phyloP scores from a whole-genome alignment of 2,113 vertebrate genomes.

The Aptenodytes forsteri region DNA sequence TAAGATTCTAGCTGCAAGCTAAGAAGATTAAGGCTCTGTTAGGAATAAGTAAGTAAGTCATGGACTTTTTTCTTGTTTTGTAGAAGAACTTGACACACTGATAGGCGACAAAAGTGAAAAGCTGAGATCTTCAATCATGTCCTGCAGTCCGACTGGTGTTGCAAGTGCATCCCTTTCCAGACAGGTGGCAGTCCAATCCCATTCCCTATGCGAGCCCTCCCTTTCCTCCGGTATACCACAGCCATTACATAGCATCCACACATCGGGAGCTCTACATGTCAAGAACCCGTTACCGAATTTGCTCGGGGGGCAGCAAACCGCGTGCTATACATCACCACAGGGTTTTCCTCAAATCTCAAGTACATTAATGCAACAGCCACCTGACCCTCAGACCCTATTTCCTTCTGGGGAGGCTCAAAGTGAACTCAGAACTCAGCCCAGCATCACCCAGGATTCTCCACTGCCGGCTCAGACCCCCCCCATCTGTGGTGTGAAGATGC shows the following conservation, averaged over 20 bases:
- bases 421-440: slow-evolving; percentile 65
- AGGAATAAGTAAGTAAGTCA: not conserved
- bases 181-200: slow-evolving; percentile 56
- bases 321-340: slow-evolving; percentile 67
- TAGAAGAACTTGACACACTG: slow-evolving; percentile 91
- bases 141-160: slow-evolving; percentile 62
- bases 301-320: slow-evolving; percentile 55
- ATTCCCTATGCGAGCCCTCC: slow-evolving; percentile 12
- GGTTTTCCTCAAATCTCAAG: slow-evolving; percentile 76
- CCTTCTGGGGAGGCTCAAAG: slow-evolving; percentile 67
- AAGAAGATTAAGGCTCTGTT: not conserved
- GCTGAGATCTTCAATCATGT: slow-evolving; percentile 61
- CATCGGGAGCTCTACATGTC: slow-evolving; percentile 33
- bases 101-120: slow-evolving; percentile 86
- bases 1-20: not conserved
- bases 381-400: slow-evolving; percentile 62
- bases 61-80: not conserved
- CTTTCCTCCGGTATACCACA: slow-evolving; percentile 63
- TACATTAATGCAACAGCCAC: slow-evolving; percentile 69
- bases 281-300: slow-evolving; percentile 68
- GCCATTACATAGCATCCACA: slow-evolving; percentile 44
- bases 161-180: slow-evolving; percentile 53
- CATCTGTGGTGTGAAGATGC: slow-evolving; percentile 67
- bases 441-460: slow-evolving; percentile 75
- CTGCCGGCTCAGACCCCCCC: slow-evolving; percentile 82